Base-by-base conservation (phyloP, 2,888 invertebrate genomes). In the Pemphredon lugubris region DNA sequence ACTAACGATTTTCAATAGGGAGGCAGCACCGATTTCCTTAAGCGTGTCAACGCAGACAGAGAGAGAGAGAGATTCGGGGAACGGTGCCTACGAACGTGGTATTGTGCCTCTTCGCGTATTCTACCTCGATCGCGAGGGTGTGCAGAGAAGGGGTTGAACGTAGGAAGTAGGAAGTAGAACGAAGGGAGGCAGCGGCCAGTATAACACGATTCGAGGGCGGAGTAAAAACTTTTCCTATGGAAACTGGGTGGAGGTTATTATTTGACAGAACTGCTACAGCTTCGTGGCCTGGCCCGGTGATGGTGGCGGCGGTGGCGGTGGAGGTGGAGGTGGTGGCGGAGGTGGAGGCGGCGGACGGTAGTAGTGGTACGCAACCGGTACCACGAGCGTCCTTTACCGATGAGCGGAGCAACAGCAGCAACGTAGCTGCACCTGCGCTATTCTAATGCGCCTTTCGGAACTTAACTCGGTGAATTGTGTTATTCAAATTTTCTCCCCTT, bases 1-100 rank as follows among this genome's bases (percentile, higher is more conserved):
- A 73, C 75, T 81, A 83, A 83, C 82, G 82, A 83, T 83, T 84
- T 84, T 83, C 83, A 82, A 83, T 84, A 83, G 75, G n/a, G n/a
- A 66, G 53, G 14, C 73, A 55, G 66, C 70, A n/a, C n/a, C 79
- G 75, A 80, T 79, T 70, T 54, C 65, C 57, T 73, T 68, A 75
- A 71, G 55, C 61, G 72, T 63, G 75, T 50, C 75, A 69, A 48
- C 57, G 70, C 70, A 75, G 75, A 82, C 68, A 68, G 67, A 50
- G 60, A 75, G 75, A 82, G 67, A 68, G 67, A 50, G 60, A 61
- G 74, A 73, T 71, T 73, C 71, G 70, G 69, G 51, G 73, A 81
- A 73, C 76, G 82, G 77, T 82, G n/a, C n/a, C 82, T 60, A 39
- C 57, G 55, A 78, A 77, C 77, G 74, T 66, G 67, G 67, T 68